Base-by-base conservation (phyloP, 2,797 vertebrate species). In the Scleropages formosus region DNA sequence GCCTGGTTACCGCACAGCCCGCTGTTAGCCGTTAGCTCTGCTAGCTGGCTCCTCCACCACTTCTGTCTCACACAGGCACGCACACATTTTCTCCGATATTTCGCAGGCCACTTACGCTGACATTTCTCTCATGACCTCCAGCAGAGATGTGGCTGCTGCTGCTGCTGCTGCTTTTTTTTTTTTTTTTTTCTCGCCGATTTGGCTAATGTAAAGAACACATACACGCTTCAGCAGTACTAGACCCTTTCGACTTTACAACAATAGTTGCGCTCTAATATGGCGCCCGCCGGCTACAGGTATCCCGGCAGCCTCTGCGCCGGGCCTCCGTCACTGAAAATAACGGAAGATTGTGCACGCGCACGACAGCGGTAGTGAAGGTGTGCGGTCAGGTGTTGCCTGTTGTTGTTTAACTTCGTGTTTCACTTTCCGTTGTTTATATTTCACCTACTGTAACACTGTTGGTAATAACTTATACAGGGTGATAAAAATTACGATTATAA, bases 71-170 rank as follows among this genome's bases (percentile, higher is more conserved):
- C 12, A 56, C 27, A 22, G 70, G 22, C 20, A 69, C 8, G 18
- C 22, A 27, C 20, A 44, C n/a, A n/a, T n/a, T 39, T 53, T 9
- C 49, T 22, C 47, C 22, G 20, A 70, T 49, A 46, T 22, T 3
- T 3, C 13, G 12, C 12, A 26, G 1, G 4, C 3, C 26, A 86
- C 94, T 94, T 85, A 96, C 95, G 92, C 91, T 84, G 93, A 93
- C 91, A 94, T 95, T 91, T 96, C 95, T 95, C 92, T 96, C 95
- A 96, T 96, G 90, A 90, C 93, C 92, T 86, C 90, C 78, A 80
- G 80, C 79, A 86, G 84, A 82, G 80, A 79, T 83, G 67, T 78
- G 76, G 77, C 82, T 77, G 67, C 31, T 39, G 31, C 31, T 6
- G 2, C 31, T 39, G 31, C 31, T 39, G 31, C 31, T 6, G 31